phyloP scores from a whole-genome alignment of 1,140 invertebrate species.

The Daktulosphaira vitifoliae region DNA sequence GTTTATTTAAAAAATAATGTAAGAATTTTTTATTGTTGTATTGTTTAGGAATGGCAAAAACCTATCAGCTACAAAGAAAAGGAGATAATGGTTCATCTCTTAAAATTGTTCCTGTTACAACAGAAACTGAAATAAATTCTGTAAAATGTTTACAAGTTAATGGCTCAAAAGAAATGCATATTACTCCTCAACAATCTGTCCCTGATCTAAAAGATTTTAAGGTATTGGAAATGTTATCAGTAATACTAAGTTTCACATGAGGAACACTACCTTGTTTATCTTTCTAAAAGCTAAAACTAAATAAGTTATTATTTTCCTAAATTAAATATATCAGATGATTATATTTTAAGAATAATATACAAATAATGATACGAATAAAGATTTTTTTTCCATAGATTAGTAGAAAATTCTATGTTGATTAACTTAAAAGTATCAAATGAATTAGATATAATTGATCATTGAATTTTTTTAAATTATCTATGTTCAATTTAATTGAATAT shows the following conservation, averaged over 20 bases:
- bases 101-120: constrained; percentile 82
- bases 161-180: constrained; percentile 54
- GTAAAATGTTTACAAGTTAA: constrained; percentile 77
- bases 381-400: too few relatives aligned
- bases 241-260: background rate
- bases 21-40: background rate
- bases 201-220: constrained; percentile 72
- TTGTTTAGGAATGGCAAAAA: constrained; percentile 67
- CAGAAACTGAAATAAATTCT: constrained; percentile 58
- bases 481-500: too few relatives aligned
- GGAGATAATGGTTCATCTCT: constrained; percentile 62
- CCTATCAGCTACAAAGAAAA: constrained; percentile 62
- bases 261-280: background rate
- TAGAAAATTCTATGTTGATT: too few relatives aligned
- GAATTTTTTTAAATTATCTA: too few relatives aligned
- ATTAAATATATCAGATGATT: too few relatives aligned
- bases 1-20: too few relatives aligned
- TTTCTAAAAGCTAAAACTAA: background rate
- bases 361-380: too few relatives aligned
- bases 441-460: too few relatives aligned
- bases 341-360: too few relatives aligned
- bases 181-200: constrained; percentile 67
- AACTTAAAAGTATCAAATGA: too few relatives aligned
- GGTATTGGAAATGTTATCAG: constrained; percentile 47
- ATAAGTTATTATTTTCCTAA: background rate